These are phyloP conservation scores for Plagodis pulveraria DNA, from an alignment of 2,888 invertebrate species.

Conservation along the genomic window DNA sequence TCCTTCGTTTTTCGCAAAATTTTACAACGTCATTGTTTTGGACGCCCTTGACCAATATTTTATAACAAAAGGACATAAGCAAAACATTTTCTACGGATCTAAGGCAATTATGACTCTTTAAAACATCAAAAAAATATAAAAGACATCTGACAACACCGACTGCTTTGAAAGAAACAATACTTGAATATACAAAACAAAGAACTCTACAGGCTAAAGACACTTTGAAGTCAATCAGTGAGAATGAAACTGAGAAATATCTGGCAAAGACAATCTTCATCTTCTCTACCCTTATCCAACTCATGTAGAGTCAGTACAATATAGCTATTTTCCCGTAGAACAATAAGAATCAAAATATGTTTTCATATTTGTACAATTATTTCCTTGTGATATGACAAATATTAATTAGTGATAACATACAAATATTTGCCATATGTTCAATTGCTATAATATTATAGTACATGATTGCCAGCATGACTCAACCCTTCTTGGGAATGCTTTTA, in stretches of 20 bases:
- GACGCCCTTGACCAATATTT: constrained; percentile 52
- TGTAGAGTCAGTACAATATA: too few species aligned
- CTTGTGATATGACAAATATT: too few species aligned
- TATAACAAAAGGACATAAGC: constrained; percentile 29
- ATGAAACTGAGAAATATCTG: not conserved
- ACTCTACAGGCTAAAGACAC: not conserved
- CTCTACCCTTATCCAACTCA: too few species aligned
- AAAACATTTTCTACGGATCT: constrained; percentile 45
- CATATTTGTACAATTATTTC: too few species aligned
- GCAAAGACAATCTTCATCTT: too few species aligned
- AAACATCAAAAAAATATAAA: constrained; percentile 47
- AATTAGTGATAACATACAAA: too few species aligned
- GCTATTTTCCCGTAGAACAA: too few species aligned
- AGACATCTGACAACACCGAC: constrained; percentile 45
- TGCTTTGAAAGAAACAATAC: constrained; percentile 36
- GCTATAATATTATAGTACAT: too few species aligned
- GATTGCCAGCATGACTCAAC: too few species aligned
- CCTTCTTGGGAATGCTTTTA: too few species aligned
- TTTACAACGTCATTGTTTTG: constrained; percentile 47
- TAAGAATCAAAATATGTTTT: too few species aligned
- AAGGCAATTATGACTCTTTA: constrained; percentile 54
- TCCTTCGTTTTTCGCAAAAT: constrained; percentile 52
- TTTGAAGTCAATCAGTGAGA: not conserved
- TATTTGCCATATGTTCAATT: too few species aligned
- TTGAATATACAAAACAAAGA: constrained; percentile 1